Percentiles rank a stretch among this genome's conserved stretches.
Conservation (phyloP, 2,888 invertebrate genomes). For the Amphimallon solstitiale region DNA sequence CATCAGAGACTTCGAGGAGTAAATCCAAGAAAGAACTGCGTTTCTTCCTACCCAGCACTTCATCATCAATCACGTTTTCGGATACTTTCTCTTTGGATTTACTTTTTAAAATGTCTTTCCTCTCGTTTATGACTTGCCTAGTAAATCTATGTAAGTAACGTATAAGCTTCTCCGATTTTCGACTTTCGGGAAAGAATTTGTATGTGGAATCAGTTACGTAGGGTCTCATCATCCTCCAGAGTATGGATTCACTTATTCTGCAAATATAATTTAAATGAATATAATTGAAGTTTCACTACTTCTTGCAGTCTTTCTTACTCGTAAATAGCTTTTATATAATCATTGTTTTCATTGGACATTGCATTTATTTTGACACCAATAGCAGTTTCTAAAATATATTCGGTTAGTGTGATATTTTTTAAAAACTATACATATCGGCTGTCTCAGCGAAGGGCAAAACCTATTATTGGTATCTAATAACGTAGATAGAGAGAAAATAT, state of each 20-base stretch:
- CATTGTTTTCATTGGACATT: constrained; percentile 22
- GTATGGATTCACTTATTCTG: constrained; percentile 26
- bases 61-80: neutral
- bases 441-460: too few species aligned
- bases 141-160: constrained; percentile 13
- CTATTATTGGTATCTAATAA: too few species aligned
- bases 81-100: neutral
- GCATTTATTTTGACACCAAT: constrained; percentile 31
- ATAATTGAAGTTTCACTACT: neutral
- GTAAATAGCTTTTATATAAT: constrained; percentile 13
- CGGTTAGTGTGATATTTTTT: too few species aligned
- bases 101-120: constrained; percentile 5
- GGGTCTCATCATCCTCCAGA: constrained; percentile 7
- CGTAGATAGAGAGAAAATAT: too few species aligned
- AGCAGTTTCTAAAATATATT: constrained; percentile 28
- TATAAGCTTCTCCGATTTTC: neutral
- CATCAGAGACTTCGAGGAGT: constrained; percentile 9
- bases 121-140: constrained; percentile 10
- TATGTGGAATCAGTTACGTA: constrained; percentile 24
- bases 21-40: constrained; percentile 24
- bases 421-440: too few species aligned
- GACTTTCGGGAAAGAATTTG: neutral
- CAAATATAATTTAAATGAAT: neutral
- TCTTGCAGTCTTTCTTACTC: constrained; percentile 2
- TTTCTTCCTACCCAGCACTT: constrained; percentile 37